Evolutionary conservation across 2,113 vertebrate species (phyloP).

Genomic region (Brachypteracias leptosomus): DNA sequence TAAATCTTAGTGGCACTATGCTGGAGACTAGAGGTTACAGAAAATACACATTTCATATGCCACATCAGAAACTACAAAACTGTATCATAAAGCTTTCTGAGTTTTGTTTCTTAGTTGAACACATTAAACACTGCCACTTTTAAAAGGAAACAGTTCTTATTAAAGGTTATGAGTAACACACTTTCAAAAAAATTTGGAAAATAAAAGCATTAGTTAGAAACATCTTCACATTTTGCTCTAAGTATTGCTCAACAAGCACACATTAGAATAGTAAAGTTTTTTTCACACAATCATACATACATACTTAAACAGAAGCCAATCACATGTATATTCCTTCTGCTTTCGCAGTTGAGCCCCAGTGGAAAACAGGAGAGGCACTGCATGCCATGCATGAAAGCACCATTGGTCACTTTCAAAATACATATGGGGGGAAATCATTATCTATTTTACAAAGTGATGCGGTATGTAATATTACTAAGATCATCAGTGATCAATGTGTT

Average conservation of each 20-base stretch:
- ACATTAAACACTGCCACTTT: not conserved
- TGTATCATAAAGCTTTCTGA: not conserved
- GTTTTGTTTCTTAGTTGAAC: not conserved
- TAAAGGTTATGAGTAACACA: not conserved
- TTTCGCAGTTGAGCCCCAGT: not conserved
- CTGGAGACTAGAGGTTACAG: not conserved
- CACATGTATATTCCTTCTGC: not conserved
- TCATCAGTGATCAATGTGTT: not conserved
- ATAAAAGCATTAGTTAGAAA: not conserved
- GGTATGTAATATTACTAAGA: not conserved
- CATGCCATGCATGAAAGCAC: not conserved
- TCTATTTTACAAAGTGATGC: not conserved
- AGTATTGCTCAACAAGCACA: not conserved
- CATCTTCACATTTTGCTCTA: not conserved
- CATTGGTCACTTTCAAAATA: not conserved
- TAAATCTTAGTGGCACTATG: not conserved
- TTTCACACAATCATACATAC: not conserved
- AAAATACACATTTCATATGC: not conserved
- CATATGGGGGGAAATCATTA: not conserved
- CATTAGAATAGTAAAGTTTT: not conserved
- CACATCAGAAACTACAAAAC: not conserved
- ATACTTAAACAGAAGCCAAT: not conserved
- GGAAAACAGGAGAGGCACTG: not conserved
- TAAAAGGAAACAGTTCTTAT: not conserved
- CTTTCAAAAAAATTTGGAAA: not conserved